Evolutionary conservation across 2,888 invertebrate species (phyloP).

Genomic region (Branchipolynoe longqiensis): DNA sequence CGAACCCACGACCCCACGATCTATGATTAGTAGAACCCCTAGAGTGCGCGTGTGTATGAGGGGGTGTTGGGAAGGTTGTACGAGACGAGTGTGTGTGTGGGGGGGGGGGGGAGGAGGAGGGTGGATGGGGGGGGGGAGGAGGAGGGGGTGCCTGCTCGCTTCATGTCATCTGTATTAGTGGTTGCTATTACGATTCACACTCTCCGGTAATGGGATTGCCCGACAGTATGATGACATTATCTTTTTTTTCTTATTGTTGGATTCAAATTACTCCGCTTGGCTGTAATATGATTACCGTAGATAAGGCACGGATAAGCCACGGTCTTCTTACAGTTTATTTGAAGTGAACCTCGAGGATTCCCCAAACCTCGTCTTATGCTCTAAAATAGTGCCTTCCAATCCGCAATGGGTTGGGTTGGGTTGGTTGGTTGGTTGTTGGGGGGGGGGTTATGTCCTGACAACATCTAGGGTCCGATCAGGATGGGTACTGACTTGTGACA

Average conservation of each 20-base stretch:
- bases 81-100: not conserved
- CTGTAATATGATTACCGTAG: conserved; percentile 38
- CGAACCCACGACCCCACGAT: no score
- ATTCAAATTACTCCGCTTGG: conserved; percentile 51
- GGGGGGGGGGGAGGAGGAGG: not conserved
- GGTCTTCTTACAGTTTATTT: conserved; percentile 45
- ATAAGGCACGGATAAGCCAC: conserved; percentile 40
- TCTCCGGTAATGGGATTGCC: conserved; percentile 34
- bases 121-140: no score
- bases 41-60: no score
- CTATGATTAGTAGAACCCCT: no score
- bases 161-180: conserved; percentile 27
- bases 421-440: no score
- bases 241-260: conserved; percentile 57
- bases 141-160: not conserved
- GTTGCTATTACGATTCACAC: conserved; percentile 53
- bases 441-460: no score
- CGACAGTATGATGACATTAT: conserved; percentile 43
- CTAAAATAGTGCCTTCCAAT: conserved; percentile 29
- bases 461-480: no score
- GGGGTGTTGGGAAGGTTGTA: no score
- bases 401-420: not conserved
- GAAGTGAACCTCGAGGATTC: conserved; percentile 35
- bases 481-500: no score
- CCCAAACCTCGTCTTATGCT: not conserved